These are phyloP conservation scores for Megalopta genalis DNA, from an alignment of 1,140 invertebrate genomes.

Conservation along the genomic window DNA sequence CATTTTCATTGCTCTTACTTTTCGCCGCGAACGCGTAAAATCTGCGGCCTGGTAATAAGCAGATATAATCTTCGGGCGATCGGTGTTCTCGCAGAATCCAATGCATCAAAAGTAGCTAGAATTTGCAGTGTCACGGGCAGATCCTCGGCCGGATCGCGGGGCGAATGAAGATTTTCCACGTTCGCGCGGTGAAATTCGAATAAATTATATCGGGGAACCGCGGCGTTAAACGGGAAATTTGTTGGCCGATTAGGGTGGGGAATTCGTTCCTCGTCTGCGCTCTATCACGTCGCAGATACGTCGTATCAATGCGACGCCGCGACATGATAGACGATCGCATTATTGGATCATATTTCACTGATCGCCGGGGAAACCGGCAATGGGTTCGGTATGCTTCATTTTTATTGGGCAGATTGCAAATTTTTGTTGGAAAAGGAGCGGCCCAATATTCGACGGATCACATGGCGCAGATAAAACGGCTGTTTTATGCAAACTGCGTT, in stretches of 20 bases:
- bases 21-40: too few species aligned
- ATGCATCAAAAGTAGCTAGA: not conserved
- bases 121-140: not conserved
- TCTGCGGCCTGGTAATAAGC: too few species aligned
- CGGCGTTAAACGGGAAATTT: conserved; percentile 31
- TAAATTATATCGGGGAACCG: conserved; percentile 24
- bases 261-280: conserved; percentile 13
- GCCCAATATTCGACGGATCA: conserved; percentile 7
- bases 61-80: too few species aligned
- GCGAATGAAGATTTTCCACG: not conserved
- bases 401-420: conserved; percentile 47
- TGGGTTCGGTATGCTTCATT: conserved; percentile 33
- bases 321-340: conserved; percentile 48
- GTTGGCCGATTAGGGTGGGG: conserved; percentile 31
- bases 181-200: conserved; percentile 16
- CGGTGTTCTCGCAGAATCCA: too few species aligned
- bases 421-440: conserved; percentile 3
- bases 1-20: too few species aligned
- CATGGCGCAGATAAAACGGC: conserved; percentile 8
- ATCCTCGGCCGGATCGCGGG: not conserved
- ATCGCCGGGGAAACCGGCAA: conserved; percentile 5
- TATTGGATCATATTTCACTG: conserved; percentile 47
- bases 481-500: conserved; percentile 32
- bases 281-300: conserved; percentile 30
- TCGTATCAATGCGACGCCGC: conserved; percentile 38